Base-by-base conservation (phyloP, 2,888 invertebrate species). In the Eudasyphora cyanicolor region DNA sequence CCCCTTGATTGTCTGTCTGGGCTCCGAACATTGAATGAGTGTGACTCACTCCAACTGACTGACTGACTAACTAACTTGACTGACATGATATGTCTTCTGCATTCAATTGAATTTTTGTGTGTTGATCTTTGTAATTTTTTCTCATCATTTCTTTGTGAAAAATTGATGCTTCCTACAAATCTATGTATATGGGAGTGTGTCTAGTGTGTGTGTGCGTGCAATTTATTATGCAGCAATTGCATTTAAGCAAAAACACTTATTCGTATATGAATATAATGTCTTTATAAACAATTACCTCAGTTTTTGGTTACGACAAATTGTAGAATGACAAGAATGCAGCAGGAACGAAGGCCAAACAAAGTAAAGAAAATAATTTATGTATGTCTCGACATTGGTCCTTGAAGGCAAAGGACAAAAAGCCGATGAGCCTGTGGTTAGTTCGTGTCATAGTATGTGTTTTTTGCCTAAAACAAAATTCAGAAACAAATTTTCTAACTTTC, bases 61-160 rank as follows among this genome's bases (percentile, higher is more conserved):
- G 38, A 74, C 71, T 76, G 67, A 82, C 79, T 69, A 71, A 79
- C 64, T 76, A 67, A 76, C 73, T 79, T 51, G 51, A 51, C 51
- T 51, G 19, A 24, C 19, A 19, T 35, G 35, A 35, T 10, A 7
- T 51, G 51, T 51, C 21, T 71, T 67, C 82, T 79, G 79, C 79
- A 82, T 82, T 76, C 76, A 79, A 79, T 82, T 82, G 73, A 73
- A 32, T 71, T 76, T 70, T 79, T n/a, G n/a, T n/a, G 54, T 79
- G 75, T 82, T 82, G 78, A 75, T 82, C 54, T 79, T 79, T 74
- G 79, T 60, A 79, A 79, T 62, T 70, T 79, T 67, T 76, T 82
- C 70, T 38, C 29, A 21, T 69, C 27, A 60, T 8, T 42, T 64
- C 49, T 78, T 77, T 78, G 51, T 45, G 45, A 45, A 45, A 45